Evolutionary conservation across 2,113 vertebrate genomes (phyloP).

Genomic region (Bufo gargarizans): DNA sequence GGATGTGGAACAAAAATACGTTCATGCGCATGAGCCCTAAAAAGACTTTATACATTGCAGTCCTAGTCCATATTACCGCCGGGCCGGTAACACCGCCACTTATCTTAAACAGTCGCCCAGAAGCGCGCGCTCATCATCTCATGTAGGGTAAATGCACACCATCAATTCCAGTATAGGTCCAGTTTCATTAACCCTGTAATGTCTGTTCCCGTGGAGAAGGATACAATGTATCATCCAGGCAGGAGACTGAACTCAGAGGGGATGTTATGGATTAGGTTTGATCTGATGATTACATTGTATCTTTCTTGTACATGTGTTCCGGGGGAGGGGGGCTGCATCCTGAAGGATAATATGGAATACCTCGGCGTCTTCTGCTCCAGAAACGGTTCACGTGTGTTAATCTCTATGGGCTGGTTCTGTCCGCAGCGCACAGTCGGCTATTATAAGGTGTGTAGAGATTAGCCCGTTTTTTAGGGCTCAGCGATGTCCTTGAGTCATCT

Average conservation of each 20-base stretch:
- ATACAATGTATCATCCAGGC: background rate
- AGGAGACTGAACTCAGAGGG: no score
- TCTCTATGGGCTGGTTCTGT: background rate
- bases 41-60: no score
- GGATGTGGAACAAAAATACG: no score
- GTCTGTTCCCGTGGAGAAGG: background rate
- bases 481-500: background rate
- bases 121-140: no score
- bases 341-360: background rate
- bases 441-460: background rate
- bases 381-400: background rate
- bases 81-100: no score
- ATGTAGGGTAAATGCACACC: no score
- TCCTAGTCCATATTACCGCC: no score
- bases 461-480: background rate
- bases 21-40: no score
- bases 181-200: no score
- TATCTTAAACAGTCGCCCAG: no score
- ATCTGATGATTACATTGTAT: slow-evolving; percentile 15
- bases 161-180: no score
- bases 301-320: background rate
- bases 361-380: background rate
- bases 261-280: background rate
- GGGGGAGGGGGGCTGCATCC: background rate
- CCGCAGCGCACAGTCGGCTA: background rate